Base-by-base conservation (phyloP, 2,888 invertebrate species). In the Hoplodrina blanda region DNA sequence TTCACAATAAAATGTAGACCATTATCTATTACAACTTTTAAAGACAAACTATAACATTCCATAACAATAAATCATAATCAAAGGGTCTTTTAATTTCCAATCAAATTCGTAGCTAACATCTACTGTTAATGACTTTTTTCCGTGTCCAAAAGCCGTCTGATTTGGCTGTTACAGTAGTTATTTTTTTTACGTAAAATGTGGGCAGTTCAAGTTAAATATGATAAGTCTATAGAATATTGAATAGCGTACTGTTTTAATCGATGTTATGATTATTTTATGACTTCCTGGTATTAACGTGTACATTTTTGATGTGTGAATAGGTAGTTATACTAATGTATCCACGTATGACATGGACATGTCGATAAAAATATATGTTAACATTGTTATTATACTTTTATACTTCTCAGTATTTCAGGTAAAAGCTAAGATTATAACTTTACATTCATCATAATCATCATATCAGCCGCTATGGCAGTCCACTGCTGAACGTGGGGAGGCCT, bases 91-190 rank as follows among this genome's bases (percentile, higher is more conserved):
- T 76, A 68, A 72, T 81, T 81, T 67, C 80, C 78, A 85, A 88
- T 87, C 83, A 85, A 87, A 87, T 83, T 81, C 76, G 78, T 74
- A 75, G 66, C 82, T 79, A 86, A 46, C 62, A 86, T 81, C 78
- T 81, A 77, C 82, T 83, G 75, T 75, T 91, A 91, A 91, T 88
- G 89, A 88, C 88, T 78, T 83, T 85, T 85, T 91, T 81, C 78
- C 90, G 90, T 90, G 90, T 82, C 82, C 65, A 59, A 63, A 80
- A 78, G 80, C 86, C 80, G 80, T 89, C 82, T 72, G 79, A 77
- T 82, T 83, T 69, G 78, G 68, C 78, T 73, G 74, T 82, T 78
- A 68, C 65, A 71, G 66, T 81, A 82, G 69, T 37, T 8, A 2
- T 25, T 87, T 86, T 86, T 73, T 76, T 79, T 68, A 79, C 60